Evolutionary conservation across 2,888 invertebrate genomes (phyloP).

Genomic region (Tetheella fluctuosa): DNA sequence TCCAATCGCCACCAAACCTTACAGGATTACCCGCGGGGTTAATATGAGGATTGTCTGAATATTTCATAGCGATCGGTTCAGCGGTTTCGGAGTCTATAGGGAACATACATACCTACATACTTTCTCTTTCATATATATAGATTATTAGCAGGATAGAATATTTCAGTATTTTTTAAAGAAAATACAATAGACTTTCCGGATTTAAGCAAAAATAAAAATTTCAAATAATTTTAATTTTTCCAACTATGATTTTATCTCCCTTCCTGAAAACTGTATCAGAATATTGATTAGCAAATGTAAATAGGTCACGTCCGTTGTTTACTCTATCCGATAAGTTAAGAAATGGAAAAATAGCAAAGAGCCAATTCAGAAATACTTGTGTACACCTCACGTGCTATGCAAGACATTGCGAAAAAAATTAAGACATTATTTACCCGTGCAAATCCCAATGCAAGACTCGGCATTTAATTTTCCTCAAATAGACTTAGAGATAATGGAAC

Average conservation of each 20-base stretch:
- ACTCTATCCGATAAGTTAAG: conserved; percentile 2
- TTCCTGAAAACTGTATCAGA: background rate
- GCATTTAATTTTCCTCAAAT: conserved; percentile 8
- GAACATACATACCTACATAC: no score
- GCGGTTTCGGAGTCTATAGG: no score
- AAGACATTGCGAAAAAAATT: background rate
- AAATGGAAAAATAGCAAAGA: background rate
- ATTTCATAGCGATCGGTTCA: no score
- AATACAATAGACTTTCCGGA: no score
- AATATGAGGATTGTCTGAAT: no score
- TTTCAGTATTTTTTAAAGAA: no score
- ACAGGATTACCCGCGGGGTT: no score
- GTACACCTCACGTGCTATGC: background rate
- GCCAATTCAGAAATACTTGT: background rate
- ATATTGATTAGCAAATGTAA: background rate
- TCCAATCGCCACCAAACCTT: no score
- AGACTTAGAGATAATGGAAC: background rate
- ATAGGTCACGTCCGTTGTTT: background rate
- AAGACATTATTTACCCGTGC: conserved; percentile 9
- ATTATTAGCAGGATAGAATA: no score
- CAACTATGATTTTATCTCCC: background rate
- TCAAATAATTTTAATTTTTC: background rate
- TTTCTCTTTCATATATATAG: no score
- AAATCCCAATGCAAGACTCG: background rate
- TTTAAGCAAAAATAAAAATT: no score